Conservation (phyloP, 2,797 vertebrate species). For the Menidia menidia region DNA sequence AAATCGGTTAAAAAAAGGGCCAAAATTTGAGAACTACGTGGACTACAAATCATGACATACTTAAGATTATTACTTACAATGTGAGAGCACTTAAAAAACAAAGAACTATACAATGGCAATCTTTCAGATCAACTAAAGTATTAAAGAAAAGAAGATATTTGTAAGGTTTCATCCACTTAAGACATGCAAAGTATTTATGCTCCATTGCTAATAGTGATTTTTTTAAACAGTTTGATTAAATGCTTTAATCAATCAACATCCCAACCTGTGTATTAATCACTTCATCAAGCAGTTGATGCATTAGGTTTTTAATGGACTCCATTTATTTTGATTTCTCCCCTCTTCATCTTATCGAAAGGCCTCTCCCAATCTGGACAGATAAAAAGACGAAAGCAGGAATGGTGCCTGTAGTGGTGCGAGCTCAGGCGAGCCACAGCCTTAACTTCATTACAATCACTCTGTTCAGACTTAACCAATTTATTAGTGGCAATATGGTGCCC, state of each 20-base stretch:
- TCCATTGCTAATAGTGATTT: slow-evolving; percentile 73
- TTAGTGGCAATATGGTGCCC: slow-evolving; percentile 86
- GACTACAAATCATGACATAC: slow-evolving; percentile 28
- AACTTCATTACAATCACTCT: slow-evolving; percentile 92
- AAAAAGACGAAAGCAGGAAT: slow-evolving; percentile 82
- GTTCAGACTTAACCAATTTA: slow-evolving; percentile 94
- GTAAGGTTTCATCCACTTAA: slow-evolving; percentile 51
- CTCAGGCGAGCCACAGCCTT: slow-evolving; percentile 80
- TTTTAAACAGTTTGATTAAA: slow-evolving; percentile 99
- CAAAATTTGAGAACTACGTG: slow-evolving; percentile 29
- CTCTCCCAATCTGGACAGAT: slow-evolving; percentile 96
- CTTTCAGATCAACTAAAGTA: slow-evolving; percentile 21
- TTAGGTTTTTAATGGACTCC: slow-evolving; percentile 99
- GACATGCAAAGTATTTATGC: slow-evolving; percentile 65
- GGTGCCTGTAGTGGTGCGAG: slow-evolving; percentile 76
- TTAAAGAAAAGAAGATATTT: slow-evolving; percentile 33
- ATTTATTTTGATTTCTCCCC: slow-evolving; percentile 99
- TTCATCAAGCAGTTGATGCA: slow-evolving; percentile 99
- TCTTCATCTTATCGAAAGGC: slow-evolving; percentile 96
- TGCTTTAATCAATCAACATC: slow-evolving; percentile 99
- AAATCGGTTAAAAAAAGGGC: slow-evolving; percentile 35
- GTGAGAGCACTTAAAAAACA: slow-evolving; percentile 2
- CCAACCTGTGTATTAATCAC: slow-evolving; percentile 99
- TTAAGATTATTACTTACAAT: slow-evolving; percentile 39
- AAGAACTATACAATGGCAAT: slow-evolving; percentile 27